phyloP scores from a whole-genome alignment of 1,140 invertebrate species.

The Trichonephila clavata region DNA sequence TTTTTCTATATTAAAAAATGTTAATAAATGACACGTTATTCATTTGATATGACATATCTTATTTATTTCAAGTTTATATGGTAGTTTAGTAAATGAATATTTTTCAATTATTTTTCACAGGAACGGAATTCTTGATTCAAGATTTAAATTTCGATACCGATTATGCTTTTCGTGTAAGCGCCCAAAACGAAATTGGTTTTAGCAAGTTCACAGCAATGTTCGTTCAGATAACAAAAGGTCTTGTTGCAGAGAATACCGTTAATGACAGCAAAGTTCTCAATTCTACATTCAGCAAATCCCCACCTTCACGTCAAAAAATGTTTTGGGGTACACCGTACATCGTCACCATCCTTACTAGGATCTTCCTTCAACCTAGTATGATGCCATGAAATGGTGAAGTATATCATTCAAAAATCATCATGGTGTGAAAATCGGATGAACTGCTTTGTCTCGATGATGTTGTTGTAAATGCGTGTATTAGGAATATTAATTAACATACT shows the following conservation, averaged over 20 bases:
- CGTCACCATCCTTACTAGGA: background rate
- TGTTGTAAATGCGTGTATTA: background rate
- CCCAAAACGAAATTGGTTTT: constrained; percentile 78
- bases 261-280: constrained; percentile 62
- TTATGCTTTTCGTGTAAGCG: constrained; percentile 78
- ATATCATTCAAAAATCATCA: background rate
- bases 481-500: background rate
- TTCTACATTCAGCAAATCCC: constrained; percentile 66
- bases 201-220: constrained; percentile 78
- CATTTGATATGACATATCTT: too few relatives aligned
- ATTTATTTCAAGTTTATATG: too few relatives aligned
- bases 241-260: constrained; percentile 65
- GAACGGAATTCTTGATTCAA: constrained; percentile 60
- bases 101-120: background rate
- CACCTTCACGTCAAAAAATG: background rate
- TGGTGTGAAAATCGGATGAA: background rate
- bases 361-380: background rate
- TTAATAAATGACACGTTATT: too few relatives aligned
- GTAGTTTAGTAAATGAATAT: too few relatives aligned
- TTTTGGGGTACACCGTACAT: background rate
- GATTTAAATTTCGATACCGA: constrained; percentile 78
- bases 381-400: background rate
- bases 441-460: background rate
- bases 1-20: too few relatives aligned
- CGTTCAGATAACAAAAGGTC: constrained; percentile 77